Conservation (phyloP, 2,888 invertebrate species). For the Invenusta paracnida region DNA sequence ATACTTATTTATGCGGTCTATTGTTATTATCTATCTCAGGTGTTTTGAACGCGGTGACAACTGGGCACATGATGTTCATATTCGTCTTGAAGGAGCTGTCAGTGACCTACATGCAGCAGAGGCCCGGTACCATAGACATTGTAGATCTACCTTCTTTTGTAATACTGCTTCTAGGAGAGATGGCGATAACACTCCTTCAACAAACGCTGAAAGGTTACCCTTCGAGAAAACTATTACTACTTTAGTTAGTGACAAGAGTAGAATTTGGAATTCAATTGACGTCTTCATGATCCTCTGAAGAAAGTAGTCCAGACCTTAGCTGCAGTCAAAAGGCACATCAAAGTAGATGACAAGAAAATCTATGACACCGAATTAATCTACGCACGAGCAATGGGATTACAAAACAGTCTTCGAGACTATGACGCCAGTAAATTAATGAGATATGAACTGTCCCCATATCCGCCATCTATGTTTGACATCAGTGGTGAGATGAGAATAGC, state of each 20-base stretch:
- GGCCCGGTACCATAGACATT: neutral
- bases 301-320: neutral
- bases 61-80: neutral
- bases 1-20: no score
- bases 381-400: slow-evolving; percentile 40
- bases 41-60: no score
- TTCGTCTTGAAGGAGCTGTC: neutral
- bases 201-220: no score
- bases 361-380: slow-evolving; percentile 43
- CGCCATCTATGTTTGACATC: slow-evolving; percentile 41
- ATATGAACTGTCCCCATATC: slow-evolving; percentile 12
- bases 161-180: no score
- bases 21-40: no score
- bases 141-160: no score
- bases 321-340: slow-evolving; percentile 31
- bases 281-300: neutral
- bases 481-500: slow-evolving; percentile 33
- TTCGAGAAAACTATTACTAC: no score
- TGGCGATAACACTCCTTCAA: no score
- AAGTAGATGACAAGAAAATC: slow-evolving; percentile 35
- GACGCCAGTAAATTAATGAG: slow-evolving; percentile 21
- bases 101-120: neutral
- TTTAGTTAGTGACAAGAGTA: no score
- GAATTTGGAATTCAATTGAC: no score
- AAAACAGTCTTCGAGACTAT: neutral